Evolutionary conservation across 2,797 vertebrate genomes (phyloP), one percentile per base, ranked within the genome.

Genomic region (Crocidura indochinensis): DNA sequence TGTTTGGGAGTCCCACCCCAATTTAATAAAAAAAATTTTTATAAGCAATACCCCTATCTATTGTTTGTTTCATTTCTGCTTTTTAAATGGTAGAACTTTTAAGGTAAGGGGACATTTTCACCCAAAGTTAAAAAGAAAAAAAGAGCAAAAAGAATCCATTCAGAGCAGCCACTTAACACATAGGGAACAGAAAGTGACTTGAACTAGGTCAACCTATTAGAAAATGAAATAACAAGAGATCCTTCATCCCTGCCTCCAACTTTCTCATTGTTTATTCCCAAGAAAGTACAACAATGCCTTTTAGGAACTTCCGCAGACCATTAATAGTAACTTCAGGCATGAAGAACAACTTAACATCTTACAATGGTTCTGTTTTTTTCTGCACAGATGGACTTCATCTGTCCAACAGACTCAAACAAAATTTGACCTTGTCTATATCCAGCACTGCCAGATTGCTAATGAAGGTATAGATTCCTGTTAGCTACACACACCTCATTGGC

Each of bases 221-320:
- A 73, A 92, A 88, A 74, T 46, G 4, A 65, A 81, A 56, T 27
- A 27, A 20, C 38, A 62, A 46, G n/a, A 29, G 20, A 46, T 46
- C 20, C 19, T 78, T 69, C 6, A 3, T 44, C 15, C 31, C 12
- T 91, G 62, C 6, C 22, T 49, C 69, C 26, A 44, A 20, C 62
- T 47, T 2, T 80, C 38, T 86, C 26, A 38, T 38, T 68, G 71
- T 22, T 53, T 7, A 0, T 2, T 68, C 82, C 49, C 81, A 1
- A 0, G 46, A 47, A 92, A 85, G 81, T 29, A 46, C 15, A 94
- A 83, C 56, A 14, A 31, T 84, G 49, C 88, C 91, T 95, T 96
- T 96, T 94, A 96, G 92, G 87, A 95, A 91, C 47, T 91, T 95
- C 96, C 76, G 92, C 65, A 91, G 94, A 46, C 22, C 76, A 83